These are phyloP conservation scores for Melanophora roralis DNA, from an alignment of 2,888 invertebrate species.

Conservation along the genomic window DNA sequence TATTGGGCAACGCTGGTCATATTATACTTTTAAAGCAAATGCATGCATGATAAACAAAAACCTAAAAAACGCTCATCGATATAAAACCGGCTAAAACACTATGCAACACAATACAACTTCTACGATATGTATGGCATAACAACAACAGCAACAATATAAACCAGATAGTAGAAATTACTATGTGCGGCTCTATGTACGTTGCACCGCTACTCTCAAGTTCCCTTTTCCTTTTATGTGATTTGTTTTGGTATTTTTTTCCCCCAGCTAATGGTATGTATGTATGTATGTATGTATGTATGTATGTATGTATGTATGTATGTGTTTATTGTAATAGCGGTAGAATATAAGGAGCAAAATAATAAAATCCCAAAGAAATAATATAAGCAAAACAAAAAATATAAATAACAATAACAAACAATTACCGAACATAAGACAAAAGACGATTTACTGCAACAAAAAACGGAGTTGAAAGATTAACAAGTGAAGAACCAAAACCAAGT, in stretches of 20 bases:
- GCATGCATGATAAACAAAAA: slow-evolving; percentile 29
- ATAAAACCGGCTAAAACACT: slow-evolving; percentile 25
- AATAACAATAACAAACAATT: background rate
- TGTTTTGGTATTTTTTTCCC: slow-evolving; percentile 29
- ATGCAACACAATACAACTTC: background rate
- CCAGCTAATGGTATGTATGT: background rate
- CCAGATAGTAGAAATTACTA: background rate
- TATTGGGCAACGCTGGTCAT: too few species aligned
- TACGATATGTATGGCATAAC: background rate
- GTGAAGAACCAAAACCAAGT: background rate
- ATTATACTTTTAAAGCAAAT: slow-evolving; percentile 5
- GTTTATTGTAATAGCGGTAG: slow-evolving; percentile 46
- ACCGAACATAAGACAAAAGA: background rate
- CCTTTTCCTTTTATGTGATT: slow-evolving; percentile 23
- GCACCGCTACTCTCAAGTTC: background rate
- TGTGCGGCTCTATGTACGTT: background rate
- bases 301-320: background rate
- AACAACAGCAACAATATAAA: slow-evolving; percentile 1
- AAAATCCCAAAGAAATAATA: slow-evolving; percentile 71
- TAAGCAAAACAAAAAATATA: slow-evolving; percentile 63
- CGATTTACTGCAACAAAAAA: too few species aligned
- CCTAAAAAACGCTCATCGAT: slow-evolving; percentile 6
- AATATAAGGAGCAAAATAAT: slow-evolving; percentile 72
- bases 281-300: background rate
- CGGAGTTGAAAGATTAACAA: slow-evolving; percentile 12